phyloP scores from a whole-genome alignment of 2,888 invertebrate genomes.

The Rhagium mordax region DNA sequence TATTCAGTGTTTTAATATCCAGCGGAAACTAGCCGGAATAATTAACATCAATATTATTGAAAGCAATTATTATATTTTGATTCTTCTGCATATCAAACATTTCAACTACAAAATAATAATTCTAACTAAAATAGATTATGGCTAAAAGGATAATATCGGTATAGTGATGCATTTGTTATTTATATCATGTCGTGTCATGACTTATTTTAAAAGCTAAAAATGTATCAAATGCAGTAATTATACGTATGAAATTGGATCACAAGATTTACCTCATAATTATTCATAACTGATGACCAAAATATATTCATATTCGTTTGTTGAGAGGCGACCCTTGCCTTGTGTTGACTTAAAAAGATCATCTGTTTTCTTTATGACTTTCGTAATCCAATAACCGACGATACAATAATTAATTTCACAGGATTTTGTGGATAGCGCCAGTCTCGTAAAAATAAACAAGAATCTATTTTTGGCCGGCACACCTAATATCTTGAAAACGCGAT shows the following conservation, averaged over 20 bases:
- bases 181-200: too few species aligned
- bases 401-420: slow-evolving; percentile 21
- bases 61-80: too few species aligned
- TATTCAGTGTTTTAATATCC: too few species aligned
- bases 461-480: slow-evolving; percentile 27
- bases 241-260: neutral
- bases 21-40: too few species aligned
- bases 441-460: slow-evolving; percentile 27
- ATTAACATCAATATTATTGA: too few species aligned
- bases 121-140: too few species aligned
- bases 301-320: neutral
- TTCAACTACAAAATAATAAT: too few species aligned
- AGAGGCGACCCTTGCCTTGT: neutral
- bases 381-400: slow-evolving; percentile 11
- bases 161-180: too few species aligned
- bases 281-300: neutral
- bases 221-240: too few species aligned
- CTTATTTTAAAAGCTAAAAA: too few species aligned
- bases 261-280: neutral
- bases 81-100: too few species aligned
- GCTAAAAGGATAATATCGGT: too few species aligned
- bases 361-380: neutral
- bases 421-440: slow-evolving; percentile 27
- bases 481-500: slow-evolving; percentile 10
- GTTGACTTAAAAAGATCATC: neutral